Evolutionary conservation across 2,888 invertebrate genomes (phyloP), one percentile per base, ranked within the genome.

Genomic region (Dolichomitus sp.): DNA sequence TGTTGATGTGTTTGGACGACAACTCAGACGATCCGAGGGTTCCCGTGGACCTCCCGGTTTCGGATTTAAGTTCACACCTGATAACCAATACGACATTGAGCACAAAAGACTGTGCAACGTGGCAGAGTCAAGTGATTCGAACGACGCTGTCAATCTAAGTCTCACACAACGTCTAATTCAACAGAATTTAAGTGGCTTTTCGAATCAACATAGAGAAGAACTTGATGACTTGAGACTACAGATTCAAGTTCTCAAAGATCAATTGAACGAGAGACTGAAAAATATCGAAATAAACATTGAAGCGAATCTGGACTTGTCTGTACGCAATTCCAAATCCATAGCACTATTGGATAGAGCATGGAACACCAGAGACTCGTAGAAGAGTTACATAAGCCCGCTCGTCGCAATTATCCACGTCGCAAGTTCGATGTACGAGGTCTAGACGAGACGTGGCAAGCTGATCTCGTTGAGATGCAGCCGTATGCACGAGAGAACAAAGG

Each of bases 361-460:
- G 59, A 48, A 59, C 57, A 50, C n/a, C 48, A 30, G 4, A 74
- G 79, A 14, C 42, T 90, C 6, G 88, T 90, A 2, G 66, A 87
- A 69, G 93, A 94, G 84, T 81, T 94, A 6, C 93, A 94, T 88
- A 92, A 88, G 86, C 87, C 90, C 33, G 92, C 90, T 42, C 85
- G 93, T 63, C 87, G 84, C 82, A 93, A 94, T 87, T 92, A 92
- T 88, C 85, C 83, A 37, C 87, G 92, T 27, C 85, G 93, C 69
- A 73, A 85, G 59, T 91, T 91, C 40, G 87, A 92, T 23, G 87
- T 92, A 52, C 91, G 91, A 83, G 92, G 90, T 59, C 85, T 94
- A 7, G 90, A 93, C 88, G 93, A 94, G 84, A 87, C 93, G 17
- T 93, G 92, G 93, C 94, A 94, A 89, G 91, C 91, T 5, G 93